Conservation (phyloP, 2,113 vertebrate species). For the Calyptommatus sinebrachiatus region DNA sequence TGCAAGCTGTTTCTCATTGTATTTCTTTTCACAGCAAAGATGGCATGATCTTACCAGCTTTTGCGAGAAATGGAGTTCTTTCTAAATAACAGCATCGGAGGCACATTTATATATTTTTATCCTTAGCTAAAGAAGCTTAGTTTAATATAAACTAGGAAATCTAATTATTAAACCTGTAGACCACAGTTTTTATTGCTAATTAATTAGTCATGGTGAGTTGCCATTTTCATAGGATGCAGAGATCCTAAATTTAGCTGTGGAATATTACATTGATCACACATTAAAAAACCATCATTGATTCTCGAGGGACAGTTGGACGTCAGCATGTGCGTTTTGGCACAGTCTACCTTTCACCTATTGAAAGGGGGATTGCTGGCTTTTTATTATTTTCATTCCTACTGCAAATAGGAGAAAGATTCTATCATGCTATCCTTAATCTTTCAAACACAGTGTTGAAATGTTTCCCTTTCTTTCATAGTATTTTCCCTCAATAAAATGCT, state of each 20-base stretch:
- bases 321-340: conserved; percentile 66
- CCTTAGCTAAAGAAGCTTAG: conserved; percentile 64
- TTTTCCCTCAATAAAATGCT: conserved; percentile 18
- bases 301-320: conserved; percentile 71
- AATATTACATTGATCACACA: conserved; percentile 77
- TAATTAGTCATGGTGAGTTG: conserved; percentile 77
- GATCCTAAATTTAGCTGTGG: conserved; percentile 78
- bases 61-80: conserved; percentile 49
- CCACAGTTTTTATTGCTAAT: conserved; percentile 73
- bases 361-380: conserved; percentile 54
- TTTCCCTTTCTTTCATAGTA: conserved; percentile 15
- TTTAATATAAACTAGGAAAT: conserved; percentile 73
- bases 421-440: conserved; percentile 70
- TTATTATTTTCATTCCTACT: conserved; percentile 48
- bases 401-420: conserved; percentile 71
- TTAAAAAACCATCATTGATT: conserved; percentile 65
- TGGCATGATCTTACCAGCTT: conserved; percentile 47
- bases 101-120: conserved; percentile 39
- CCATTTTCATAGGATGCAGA: conserved; percentile 72
- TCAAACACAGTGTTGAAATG: conserved; percentile 43
- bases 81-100: conserved; percentile 43
- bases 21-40: conserved; percentile 61
- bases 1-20: conserved; percentile 54
- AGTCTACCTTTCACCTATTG: conserved; percentile 70
- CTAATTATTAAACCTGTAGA: conserved; percentile 75